Evolutionary conservation across 2,888 invertebrate species (phyloP).

Genomic region (Nasonia oneida): DNA sequence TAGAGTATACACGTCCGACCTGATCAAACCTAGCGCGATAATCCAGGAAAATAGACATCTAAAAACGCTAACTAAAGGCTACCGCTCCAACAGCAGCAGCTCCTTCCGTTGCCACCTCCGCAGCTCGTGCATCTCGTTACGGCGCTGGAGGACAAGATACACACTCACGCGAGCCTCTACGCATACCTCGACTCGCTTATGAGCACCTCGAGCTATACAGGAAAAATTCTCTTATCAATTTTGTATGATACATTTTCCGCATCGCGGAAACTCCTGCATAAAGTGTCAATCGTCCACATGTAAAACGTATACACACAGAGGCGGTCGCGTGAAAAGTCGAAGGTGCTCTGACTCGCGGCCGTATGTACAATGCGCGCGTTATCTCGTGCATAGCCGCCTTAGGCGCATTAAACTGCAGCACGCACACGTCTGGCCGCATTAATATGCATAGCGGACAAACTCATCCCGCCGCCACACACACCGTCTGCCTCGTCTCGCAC

Average conservation of each 20-base stretch:
- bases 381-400: neutral
- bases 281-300: neutral
- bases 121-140: neutral
- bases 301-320: no score
- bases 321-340: neutral
- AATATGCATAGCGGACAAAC: conserved; percentile 19
- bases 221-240: neutral
- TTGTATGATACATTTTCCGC: neutral
- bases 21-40: neutral
- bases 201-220: neutral
- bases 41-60: neutral
- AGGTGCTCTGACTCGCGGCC: neutral
- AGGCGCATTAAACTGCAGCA: neutral
- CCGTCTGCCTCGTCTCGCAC: no score
- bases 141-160: neutral
- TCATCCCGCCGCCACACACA: neutral
- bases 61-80: conserved; percentile 25
- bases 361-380: neutral
- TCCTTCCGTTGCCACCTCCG: conserved; percentile 33
- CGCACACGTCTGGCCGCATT: neutral
- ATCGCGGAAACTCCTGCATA: no score
- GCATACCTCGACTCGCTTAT: neutral
- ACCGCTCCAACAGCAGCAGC: conserved; percentile 11
- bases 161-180: neutral
- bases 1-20: neutral